phyloP scores from a whole-genome alignment of 1,140 invertebrate genomes.

The Drosophila repletoides region DNA sequence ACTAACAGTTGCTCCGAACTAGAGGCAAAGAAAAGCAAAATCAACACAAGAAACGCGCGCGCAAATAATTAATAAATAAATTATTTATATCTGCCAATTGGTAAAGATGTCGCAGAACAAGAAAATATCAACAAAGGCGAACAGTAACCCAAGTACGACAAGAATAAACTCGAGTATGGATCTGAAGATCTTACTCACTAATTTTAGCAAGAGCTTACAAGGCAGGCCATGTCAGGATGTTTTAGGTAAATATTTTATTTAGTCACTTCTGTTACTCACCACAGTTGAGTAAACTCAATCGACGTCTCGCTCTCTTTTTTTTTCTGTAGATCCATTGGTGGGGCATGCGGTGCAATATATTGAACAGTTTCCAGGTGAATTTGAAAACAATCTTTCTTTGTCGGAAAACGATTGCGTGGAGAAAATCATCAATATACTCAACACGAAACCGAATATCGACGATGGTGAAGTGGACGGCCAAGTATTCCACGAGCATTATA shows the following conservation, averaged over 20 bases:
- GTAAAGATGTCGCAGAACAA: too few relatives aligned
- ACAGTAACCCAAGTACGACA: too few relatives aligned
- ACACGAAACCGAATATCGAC: not conserved
- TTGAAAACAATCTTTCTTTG: conserved; percentile 19
- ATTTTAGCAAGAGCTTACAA: conserved; percentile 1
- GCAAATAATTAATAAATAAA: too few relatives aligned
- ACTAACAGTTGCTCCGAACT: too few relatives aligned
- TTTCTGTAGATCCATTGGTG: conserved; percentile 20
- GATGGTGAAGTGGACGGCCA: not conserved
- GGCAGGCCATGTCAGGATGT: not conserved
- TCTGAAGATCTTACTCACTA: not conserved
- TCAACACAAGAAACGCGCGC: too few relatives aligned
- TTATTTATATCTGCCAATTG: too few relatives aligned
- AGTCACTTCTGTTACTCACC: too few relatives aligned
- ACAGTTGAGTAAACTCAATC: too few relatives aligned
- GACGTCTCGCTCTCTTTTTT: not conserved
- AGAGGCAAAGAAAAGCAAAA: too few relatives aligned
- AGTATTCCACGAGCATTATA: conserved; percentile 14
- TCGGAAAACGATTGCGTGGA: conserved; percentile 43
- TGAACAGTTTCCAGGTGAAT: conserved; percentile 31
- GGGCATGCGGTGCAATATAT: conserved; percentile 55
- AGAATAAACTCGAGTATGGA: not conserved
- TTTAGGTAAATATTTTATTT: not conserved
- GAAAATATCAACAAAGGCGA: too few relatives aligned
- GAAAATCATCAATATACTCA: conserved; percentile 9